Percentiles rank a stretch among this genome's conserved stretches.
Conservation (phyloP, 1,140 invertebrate genomes). For the Atta colombica region DNA sequence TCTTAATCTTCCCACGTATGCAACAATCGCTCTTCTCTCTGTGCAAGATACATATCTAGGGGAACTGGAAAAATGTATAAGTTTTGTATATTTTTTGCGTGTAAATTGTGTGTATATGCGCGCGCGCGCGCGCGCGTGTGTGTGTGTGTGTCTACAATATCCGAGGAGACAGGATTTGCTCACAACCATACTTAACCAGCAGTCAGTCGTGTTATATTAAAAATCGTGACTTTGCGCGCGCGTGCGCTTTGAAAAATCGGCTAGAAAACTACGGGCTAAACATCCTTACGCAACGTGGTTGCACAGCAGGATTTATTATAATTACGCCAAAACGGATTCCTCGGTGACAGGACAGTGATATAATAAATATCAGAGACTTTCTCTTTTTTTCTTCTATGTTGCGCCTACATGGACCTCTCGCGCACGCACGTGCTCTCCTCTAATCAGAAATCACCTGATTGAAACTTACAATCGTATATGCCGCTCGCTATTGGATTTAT, state of each 20-base stretch:
- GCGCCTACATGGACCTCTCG: background rate
- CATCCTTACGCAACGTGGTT: conserved; percentile 66
- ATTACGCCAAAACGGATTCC: conserved; percentile 36
- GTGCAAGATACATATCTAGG: conserved; percentile 30
- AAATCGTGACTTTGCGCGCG: conserved; percentile 68
- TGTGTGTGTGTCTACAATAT: conserved; percentile 8
- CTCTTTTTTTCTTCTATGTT: conserved; percentile 14
- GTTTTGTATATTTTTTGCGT: background rate
- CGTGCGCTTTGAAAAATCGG: conserved; percentile 68
- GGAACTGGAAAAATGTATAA: conserved; percentile 42
- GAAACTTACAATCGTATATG: conserved; percentile 28
- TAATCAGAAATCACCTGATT: background rate
- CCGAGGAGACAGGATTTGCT: conserved; percentile 65
- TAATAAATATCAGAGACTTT: conserved; percentile 67
- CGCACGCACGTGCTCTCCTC: background rate
- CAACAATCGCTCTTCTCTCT: conserved; percentile 31
- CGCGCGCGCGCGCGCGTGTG: background rate
- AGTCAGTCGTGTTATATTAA: conserved; percentile 82
- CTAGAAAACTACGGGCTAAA: conserved; percentile 74
- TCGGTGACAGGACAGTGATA: conserved; percentile 61
- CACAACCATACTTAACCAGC: conserved; percentile 85
- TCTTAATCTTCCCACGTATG: conserved; percentile 10
- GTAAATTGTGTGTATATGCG: background rate
- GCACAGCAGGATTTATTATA: conserved; percentile 56
- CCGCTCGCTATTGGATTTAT: conserved; percentile 37